Percentiles rank a stretch among this genome's conserved stretches.
Conservation (phyloP, 1,140 invertebrate genomes). For the Procambarus virginalis region DNA sequence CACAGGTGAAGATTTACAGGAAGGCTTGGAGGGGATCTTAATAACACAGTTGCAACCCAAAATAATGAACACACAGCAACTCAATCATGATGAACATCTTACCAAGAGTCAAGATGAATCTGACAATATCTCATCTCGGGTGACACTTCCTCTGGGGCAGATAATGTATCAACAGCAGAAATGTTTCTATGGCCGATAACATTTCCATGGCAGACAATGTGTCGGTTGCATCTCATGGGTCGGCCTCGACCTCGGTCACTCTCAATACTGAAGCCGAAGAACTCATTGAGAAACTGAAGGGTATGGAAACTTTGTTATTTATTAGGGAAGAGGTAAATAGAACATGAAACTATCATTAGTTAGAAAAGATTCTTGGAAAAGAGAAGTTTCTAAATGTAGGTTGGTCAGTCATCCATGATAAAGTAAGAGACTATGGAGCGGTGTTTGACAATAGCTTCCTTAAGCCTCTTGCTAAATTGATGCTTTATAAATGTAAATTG, state of each 20-base stretch:
- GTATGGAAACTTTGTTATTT: conserved; percentile 3
- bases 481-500: no score
- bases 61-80: background rate
- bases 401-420: no score
- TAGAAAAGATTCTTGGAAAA: no score
- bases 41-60: background rate
- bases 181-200: conserved; percentile 44
- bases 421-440: no score
- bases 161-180: conserved; percentile 47
- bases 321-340: no score
- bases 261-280: conserved; percentile 72
- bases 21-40: conserved; percentile 24
- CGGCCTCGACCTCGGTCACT: conserved; percentile 50
- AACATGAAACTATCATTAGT: no score
- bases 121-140: conserved; percentile 18
- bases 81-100: background rate
- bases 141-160: conserved; percentile 47
- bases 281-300: conserved; percentile 76
- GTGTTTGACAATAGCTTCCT: no score
- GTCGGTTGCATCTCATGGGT: conserved; percentile 60
- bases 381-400: no score
- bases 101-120: conserved; percentile 17
- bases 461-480: no score
- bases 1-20: conserved; percentile 57
- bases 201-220: conserved; percentile 54